A percentile compares a stretch with the other conserved stretches of the same genome.
Conservation (phyloP, 1,140 invertebrate species). For the Eupristina koningsbergeri region DNA sequence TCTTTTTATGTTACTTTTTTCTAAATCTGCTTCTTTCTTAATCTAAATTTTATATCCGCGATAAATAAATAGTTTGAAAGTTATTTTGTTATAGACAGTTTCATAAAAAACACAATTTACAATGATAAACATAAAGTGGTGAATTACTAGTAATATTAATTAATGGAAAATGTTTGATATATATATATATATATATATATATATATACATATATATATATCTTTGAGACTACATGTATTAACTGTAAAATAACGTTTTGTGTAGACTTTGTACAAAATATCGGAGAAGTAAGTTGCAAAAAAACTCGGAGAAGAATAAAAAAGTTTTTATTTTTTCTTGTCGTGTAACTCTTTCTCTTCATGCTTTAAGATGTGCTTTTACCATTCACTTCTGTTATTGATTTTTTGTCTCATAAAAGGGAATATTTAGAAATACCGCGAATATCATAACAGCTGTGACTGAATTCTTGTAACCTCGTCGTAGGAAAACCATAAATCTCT, state of each 20-base stretch:
- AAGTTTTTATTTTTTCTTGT: conserved; percentile 17
- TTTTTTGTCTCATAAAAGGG: conserved; percentile 38
- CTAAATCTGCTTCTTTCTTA: too few relatives aligned
- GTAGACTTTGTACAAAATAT: conserved; percentile 42
- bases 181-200: too few relatives aligned
- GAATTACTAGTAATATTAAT: conserved; percentile 50
- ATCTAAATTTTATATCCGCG: conserved; percentile 33
- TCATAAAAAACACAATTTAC: too few relatives aligned
- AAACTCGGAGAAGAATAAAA: neutral
- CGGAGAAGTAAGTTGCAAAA: neutral
- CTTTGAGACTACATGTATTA: conserved; percentile 27
- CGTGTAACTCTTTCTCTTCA: neutral
- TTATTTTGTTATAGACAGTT: too few relatives aligned
- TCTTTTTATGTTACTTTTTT: too few relatives aligned
- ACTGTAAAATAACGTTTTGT: neutral
- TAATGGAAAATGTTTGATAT: conserved; percentile 21
- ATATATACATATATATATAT: too few relatives aligned
- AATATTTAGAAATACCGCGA: conserved; percentile 43
- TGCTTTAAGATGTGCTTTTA: neutral
- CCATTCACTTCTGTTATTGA: neutral
- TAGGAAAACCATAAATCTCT: neutral
- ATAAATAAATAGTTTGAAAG: conserved; percentile 36
- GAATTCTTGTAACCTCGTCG: neutral
- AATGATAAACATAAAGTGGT: too few relatives aligned
- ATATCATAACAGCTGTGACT: conserved; percentile 24